phyloP scores from a whole-genome alignment of 2,113 vertebrate species.

The Entelurus aequoreus region DNA sequence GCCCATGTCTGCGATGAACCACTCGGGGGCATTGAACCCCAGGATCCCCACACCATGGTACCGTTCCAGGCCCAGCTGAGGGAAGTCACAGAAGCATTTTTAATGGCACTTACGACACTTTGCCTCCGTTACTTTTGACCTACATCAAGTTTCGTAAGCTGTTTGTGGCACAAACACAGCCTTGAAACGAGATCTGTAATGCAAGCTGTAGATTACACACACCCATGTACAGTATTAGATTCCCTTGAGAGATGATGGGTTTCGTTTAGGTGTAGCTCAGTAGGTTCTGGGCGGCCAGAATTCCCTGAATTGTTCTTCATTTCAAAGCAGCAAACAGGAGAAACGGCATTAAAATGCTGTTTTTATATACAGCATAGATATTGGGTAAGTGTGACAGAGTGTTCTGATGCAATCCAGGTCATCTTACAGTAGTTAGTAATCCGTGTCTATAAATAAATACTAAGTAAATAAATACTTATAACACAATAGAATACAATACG shows the following conservation, averaged over 20 bases:
- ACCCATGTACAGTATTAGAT: slow-evolving; percentile 25
- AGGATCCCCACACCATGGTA: slow-evolving; percentile 76
- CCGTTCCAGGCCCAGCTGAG: slow-evolving; percentile 75
- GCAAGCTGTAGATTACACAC: slow-evolving; percentile 39
- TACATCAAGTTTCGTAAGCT: slow-evolving; percentile 21
- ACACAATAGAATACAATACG: no score
- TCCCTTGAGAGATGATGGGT: slow-evolving; percentile 16
- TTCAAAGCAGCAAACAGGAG: background rate
- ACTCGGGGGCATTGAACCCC: slow-evolving; percentile 75
- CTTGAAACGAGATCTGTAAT: slow-evolving; percentile 45
- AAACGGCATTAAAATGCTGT: background rate
- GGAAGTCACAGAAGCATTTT: slow-evolving; percentile 9
- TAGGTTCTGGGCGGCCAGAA: background rate
- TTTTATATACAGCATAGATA: no score
- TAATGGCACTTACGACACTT: slow-evolving; percentile 15
- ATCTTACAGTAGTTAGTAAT: no score
- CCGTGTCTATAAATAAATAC: no score
- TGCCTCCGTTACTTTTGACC: slow-evolving; percentile 28
- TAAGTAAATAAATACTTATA: no score
- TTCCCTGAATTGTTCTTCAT: background rate
- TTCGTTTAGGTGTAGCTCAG: background rate
- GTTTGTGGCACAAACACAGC: slow-evolving; percentile 1
- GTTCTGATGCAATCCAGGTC: no score
- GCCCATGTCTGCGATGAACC: slow-evolving; percentile 76
- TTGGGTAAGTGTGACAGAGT: no score